Percentiles rank a stretch among this genome's conserved stretches.
phyloP scores from a whole-genome alignment of 2,888 invertebrate genomes.

The Tillus elongatus region DNA sequence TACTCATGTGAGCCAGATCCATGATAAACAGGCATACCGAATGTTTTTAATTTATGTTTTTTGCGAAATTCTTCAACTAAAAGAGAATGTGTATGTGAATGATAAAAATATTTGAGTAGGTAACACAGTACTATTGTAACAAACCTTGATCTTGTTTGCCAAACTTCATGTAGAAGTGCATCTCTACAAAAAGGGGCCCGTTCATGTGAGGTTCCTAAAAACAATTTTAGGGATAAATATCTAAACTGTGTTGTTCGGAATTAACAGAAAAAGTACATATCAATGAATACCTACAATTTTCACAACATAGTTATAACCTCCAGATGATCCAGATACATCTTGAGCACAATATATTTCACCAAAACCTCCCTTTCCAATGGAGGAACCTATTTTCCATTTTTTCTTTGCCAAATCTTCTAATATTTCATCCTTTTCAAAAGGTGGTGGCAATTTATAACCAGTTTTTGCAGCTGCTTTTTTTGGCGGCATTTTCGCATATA shows the following conservation, averaged over 20 bases:
- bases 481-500: too few species aligned
- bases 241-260: too few species aligned
- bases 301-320: conserved; percentile 61
- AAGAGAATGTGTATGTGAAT: conserved; percentile 25
- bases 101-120: conserved; percentile 7
- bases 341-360: conserved; percentile 87
- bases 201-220: conserved; percentile 80
- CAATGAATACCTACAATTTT: conserved; percentile 61
- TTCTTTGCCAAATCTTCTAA: conserved; percentile 68
- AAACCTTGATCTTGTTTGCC: conserved; percentile 62
- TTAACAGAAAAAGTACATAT: neutral
- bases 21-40: conserved; percentile 80
- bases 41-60: conserved; percentile 53
- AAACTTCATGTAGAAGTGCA: conserved; percentile 78
- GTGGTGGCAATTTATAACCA: too few species aligned
- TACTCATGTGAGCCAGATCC: conserved; percentile 76
- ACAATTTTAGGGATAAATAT: conserved; percentile 11
- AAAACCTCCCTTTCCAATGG: conserved; percentile 88
- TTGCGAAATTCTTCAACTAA: conserved; percentile 64
- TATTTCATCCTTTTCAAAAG: too few species aligned
- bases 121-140: too few species aligned
- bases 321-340: conserved; percentile 42
- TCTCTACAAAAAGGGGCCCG: conserved; percentile 91
- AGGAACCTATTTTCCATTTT: conserved; percentile 76
- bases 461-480: too few species aligned